Evolutionary conservation across 2,113 vertebrate genomes (phyloP).

Genomic region (Malurus cyaneus): DNA sequence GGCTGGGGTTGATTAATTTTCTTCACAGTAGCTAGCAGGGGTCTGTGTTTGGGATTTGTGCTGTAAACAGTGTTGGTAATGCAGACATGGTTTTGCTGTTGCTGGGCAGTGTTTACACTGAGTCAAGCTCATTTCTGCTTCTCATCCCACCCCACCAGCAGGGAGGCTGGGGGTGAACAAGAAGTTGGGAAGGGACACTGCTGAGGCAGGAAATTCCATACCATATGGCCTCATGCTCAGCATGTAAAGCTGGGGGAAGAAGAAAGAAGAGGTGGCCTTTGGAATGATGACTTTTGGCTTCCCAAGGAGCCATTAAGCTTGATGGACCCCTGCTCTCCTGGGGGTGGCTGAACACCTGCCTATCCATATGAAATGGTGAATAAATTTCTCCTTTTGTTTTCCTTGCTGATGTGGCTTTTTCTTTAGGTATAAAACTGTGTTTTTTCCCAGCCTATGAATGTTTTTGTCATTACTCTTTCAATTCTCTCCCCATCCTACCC

Average conservation of each 20-base stretch:
- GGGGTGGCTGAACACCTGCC: not conserved
- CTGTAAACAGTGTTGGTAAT: not conserved
- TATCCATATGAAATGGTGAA: not conserved
- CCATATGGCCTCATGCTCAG: not conserved
- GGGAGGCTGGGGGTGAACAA: too few relatives aligned
- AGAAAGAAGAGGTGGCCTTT: not conserved
- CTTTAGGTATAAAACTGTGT: not conserved
- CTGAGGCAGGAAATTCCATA: not conserved
- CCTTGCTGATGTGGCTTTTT: accelerated
- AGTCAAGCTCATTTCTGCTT: not conserved
- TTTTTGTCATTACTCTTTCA: not conserved
- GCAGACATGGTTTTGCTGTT: not conserved
- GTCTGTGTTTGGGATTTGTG: not conserved
- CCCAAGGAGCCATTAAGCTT: not conserved
- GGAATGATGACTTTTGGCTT: not conserved
- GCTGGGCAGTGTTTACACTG: not conserved
- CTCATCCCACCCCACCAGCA: not conserved
- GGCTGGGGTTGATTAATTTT: not conserved
- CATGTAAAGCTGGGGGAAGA: not conserved
- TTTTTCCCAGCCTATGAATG: not conserved
- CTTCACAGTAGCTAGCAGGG: not conserved
- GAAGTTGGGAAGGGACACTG: not conserved
- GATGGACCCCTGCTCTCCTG: not conserved
- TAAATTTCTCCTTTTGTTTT: not conserved
- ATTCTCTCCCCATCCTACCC: not conserved